Percentiles rank a stretch among this genome's conserved stretches.
These are phyloP conservation scores for Scarus forsteni DNA, from an alignment of 2,797 vertebrate species.

Conservation along the genomic window DNA sequence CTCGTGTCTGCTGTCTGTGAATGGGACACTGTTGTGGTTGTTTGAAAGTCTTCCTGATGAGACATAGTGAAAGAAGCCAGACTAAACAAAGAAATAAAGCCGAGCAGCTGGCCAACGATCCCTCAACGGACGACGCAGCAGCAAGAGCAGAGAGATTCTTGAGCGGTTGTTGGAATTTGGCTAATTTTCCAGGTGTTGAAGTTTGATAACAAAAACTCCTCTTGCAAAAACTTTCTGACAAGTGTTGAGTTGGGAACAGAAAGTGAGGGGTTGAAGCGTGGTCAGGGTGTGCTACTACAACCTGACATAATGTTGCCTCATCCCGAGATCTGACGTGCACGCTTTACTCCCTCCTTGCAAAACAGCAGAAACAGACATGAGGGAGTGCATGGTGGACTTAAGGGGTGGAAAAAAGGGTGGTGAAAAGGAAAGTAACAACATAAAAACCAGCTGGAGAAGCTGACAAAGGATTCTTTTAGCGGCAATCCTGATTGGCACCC, in stretches of 20 bases:
- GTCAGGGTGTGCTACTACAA: constrained; percentile 28
- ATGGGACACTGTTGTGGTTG: constrained; percentile 43
- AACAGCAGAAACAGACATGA: constrained; percentile 53
- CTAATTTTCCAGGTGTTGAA: constrained; percentile 23
- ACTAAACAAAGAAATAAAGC: constrained; percentile 57
- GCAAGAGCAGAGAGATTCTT: constrained; percentile 20
- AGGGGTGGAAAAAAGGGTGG: constrained; percentile 57
- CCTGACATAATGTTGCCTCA: constrained; percentile 46
- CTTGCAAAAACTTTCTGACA: constrained; percentile 25
- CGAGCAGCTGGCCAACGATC: constrained; percentile 25
- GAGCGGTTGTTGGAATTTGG: constrained; percentile 24
- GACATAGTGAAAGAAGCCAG: constrained; percentile 42
- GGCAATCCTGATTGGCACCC: constrained; percentile 61
- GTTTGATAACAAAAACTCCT: constrained; percentile 20
- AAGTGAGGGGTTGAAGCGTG: constrained; percentile 12
- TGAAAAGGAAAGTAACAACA: constrained; percentile 51
- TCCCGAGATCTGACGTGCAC: constrained; percentile 39
- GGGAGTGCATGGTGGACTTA: constrained; percentile 32
- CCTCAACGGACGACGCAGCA: constrained; percentile 23
- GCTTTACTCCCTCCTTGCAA: constrained; percentile 31
- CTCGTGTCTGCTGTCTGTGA: constrained; percentile 49
- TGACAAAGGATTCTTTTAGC: constrained; percentile 66
- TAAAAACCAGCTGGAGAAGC: constrained; percentile 52
- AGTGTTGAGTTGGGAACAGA: constrained; percentile 18
- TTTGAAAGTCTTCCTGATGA: constrained; percentile 35